A percentile compares a stretch with the other conserved stretches of the same genome.
Conservation (phyloP, 1,140 invertebrate genomes). For the Choristoneura fumiferana region DNA sequence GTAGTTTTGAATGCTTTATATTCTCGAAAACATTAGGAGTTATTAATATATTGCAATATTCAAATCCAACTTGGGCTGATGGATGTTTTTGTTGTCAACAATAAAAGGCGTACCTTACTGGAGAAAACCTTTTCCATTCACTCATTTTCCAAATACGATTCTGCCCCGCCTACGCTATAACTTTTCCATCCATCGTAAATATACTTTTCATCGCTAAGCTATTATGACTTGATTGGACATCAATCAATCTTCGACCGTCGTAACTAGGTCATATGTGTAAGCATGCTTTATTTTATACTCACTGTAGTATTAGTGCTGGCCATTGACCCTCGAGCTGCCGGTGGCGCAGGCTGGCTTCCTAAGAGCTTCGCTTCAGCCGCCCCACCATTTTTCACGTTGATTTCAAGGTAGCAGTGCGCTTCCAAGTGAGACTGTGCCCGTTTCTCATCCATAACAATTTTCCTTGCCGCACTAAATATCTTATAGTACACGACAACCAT, state of each 20-base stretch:
- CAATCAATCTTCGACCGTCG: slow-evolving; percentile 15
- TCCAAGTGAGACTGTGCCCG: slow-evolving; percentile 91
- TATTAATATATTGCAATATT: neutral
- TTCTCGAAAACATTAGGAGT: neutral
- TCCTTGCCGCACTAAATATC: slow-evolving; percentile 91
- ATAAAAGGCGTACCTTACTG: too few relatives aligned
- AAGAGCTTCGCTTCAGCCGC: slow-evolving; percentile 81
- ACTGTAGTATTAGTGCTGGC: slow-evolving; percentile 83
- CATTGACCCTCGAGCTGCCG: slow-evolving; percentile 74
- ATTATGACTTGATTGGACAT: slow-evolving; percentile 15
- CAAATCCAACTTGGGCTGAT: neutral
- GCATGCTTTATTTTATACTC: slow-evolving; percentile 47
- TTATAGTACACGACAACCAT: slow-evolving; percentile 96
- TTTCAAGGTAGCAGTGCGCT: slow-evolving; percentile 86
- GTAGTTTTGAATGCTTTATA: too few relatives aligned
- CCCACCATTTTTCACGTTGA: slow-evolving; percentile 84
- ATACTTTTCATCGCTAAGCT: slow-evolving; percentile 12
- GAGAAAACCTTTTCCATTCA: neutral
- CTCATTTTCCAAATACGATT: neutral
- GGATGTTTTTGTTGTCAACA: too few relatives aligned
- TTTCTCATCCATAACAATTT: slow-evolving; percentile 91
- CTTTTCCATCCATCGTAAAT: neutral
- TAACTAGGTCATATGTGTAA: slow-evolving; percentile 10
- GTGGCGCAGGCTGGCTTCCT: slow-evolving; percentile 63
- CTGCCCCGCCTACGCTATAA: neutral